A percentile compares a stretch with the other conserved stretches of the same genome.
These are phyloP conservation scores for Pyrgus malvae DNA, from an alignment of 2,888 invertebrate genomes.

Conservation along the genomic window DNA sequence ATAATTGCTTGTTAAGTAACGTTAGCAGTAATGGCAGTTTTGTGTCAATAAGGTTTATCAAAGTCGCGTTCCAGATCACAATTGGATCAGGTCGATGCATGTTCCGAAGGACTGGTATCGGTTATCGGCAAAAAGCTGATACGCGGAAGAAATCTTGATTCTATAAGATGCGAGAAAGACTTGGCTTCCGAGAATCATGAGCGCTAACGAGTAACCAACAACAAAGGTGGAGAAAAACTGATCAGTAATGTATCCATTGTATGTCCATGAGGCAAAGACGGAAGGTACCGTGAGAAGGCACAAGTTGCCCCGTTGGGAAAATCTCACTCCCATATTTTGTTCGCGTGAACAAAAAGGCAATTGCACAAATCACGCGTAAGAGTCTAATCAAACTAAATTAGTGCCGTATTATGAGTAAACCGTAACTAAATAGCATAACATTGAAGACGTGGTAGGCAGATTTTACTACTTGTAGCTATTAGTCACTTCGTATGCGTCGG, in stretches of 20 bases:
- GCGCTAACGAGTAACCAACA: constrained; percentile 63
- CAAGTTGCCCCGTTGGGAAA: constrained; percentile 64
- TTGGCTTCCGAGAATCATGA: constrained; percentile 69
- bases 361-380: constrained; percentile 4
- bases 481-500: too few relatives aligned
- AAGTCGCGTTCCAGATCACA: constrained; percentile 49
- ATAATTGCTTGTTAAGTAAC: constrained; percentile 17
- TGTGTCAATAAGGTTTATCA: constrained; percentile 34
- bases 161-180: constrained; percentile 59
- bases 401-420: not conserved
- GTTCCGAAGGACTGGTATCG: constrained; percentile 54
- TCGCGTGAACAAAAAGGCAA: constrained; percentile 38
- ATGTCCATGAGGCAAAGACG: constrained; percentile 61
- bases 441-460: not conserved
- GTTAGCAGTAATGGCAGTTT: not conserved
- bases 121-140: constrained; percentile 52
- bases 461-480: not conserved
- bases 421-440: not conserved
- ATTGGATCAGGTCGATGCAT: constrained; percentile 54
- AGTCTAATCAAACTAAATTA: constrained; percentile 10
- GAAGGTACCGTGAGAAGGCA: constrained; percentile 75
- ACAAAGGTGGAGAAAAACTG: constrained; percentile 66
- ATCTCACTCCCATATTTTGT: constrained; percentile 46
- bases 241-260: constrained; percentile 70
- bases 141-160: constrained; percentile 66